These are phyloP conservation scores for Acrobasis repandana DNA, from an alignment of 2,888 invertebrate genomes.

Conservation along the genomic window DNA sequence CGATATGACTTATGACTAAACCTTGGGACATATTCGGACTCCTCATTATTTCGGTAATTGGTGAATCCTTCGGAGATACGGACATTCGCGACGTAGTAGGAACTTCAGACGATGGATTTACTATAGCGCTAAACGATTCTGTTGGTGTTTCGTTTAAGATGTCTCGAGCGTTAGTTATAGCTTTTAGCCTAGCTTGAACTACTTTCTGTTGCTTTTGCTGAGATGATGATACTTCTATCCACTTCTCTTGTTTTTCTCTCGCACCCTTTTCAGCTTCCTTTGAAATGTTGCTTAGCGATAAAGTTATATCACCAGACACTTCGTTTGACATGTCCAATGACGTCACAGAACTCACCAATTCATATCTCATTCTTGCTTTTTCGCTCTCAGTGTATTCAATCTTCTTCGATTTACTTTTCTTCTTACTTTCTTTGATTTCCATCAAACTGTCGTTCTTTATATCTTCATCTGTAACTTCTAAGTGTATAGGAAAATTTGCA, in stretches of 20 bases:
- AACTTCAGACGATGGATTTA: slow-evolving; percentile 34
- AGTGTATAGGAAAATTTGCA: slow-evolving; percentile 66
- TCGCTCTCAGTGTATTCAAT: slow-evolving; percentile 75
- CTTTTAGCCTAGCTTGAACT: slow-evolving; percentile 75
- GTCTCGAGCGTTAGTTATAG: slow-evolving; percentile 65
- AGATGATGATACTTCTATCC: slow-evolving; percentile 72
- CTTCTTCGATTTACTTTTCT: slow-evolving; percentile 66
- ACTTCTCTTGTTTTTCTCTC: slow-evolving; percentile 60
- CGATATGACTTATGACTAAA: slow-evolving; percentile 66
- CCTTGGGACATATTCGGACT: slow-evolving; percentile 52
- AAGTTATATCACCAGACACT: slow-evolving; percentile 63
- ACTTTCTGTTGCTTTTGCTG: slow-evolving; percentile 76
- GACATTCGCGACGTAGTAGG: slow-evolving; percentile 58
- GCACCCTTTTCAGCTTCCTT: slow-evolving; percentile 55
- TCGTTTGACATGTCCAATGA: slow-evolving; percentile 70
- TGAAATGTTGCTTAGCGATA: slow-evolving; percentile 63
- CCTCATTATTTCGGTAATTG: slow-evolving; percentile 48
- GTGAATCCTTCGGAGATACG: slow-evolving; percentile 63
- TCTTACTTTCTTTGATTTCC: slow-evolving; percentile 62
- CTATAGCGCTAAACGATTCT: slow-evolving; percentile 62
- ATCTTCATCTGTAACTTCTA: slow-evolving; percentile 77
- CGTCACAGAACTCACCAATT: slow-evolving; percentile 68
- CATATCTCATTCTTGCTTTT: slow-evolving; percentile 68
- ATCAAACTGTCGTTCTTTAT: slow-evolving; percentile 68
- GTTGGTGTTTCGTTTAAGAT: slow-evolving; percentile 61